Evolutionary conservation across 2,113 vertebrate genomes (phyloP).

Genomic region (Rhineura floridana): DNA sequence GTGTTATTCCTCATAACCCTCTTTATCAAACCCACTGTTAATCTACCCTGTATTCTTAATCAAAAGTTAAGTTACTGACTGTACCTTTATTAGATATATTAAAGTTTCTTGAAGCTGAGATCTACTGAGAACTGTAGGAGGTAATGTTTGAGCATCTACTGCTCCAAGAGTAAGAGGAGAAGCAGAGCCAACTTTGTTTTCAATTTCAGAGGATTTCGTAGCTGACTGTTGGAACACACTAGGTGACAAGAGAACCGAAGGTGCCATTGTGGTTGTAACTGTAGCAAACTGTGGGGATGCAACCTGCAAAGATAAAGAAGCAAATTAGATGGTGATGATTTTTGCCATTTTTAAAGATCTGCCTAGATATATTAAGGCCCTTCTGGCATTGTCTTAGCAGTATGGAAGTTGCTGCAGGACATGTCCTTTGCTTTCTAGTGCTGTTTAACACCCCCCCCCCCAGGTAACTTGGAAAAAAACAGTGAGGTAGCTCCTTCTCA

Average conservation of each 20-base stretch:
- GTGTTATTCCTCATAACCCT: neutral
- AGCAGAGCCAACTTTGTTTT: slow-evolving; percentile 74
- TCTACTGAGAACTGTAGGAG: slow-evolving; percentile 82
- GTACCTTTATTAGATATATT: slow-evolving; percentile 95
- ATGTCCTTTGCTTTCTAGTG: neutral
- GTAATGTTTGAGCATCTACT: slow-evolving; percentile 72
- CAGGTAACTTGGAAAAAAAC: neutral
- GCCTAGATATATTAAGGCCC: neutral
- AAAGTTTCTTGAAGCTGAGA: slow-evolving; percentile 91
- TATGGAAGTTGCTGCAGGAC: neutral
- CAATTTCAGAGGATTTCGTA: slow-evolving; percentile 77
- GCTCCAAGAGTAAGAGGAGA: slow-evolving; percentile 73
- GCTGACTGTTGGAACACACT: slow-evolving; percentile 91
- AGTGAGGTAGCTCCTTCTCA: neutral
- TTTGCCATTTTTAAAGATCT: neutral
- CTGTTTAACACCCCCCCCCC: neutral
- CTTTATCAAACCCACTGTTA: neutral
- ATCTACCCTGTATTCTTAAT: neutral
- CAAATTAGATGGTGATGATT: neutral
- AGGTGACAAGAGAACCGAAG: slow-evolving; percentile 90
- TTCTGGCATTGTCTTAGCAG: neutral
- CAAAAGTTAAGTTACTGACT: neutral
- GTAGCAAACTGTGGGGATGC: slow-evolving; percentile 77
- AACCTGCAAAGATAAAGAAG: slow-evolving; percentile 69
- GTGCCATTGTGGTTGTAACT: slow-evolving; percentile 69